Base-by-base conservation (phyloP, 2,113 vertebrate genomes). In the Elgaria multicarinata region DNA sequence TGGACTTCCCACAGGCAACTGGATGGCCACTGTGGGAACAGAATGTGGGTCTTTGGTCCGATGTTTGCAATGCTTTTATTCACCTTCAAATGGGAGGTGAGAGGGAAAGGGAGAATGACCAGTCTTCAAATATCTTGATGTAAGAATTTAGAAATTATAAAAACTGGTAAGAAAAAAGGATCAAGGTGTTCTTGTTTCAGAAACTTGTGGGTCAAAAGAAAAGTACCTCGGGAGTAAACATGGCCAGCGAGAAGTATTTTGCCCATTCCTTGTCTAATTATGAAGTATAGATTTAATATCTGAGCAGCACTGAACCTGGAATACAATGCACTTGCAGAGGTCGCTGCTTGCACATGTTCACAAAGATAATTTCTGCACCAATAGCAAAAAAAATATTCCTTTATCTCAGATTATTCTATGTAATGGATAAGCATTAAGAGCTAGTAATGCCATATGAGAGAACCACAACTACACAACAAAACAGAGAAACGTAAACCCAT, bases 401-500 rank as follows among this genome's bases (percentile, higher is more conserved):
- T 78, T 50, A 4, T 36, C 62, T 53, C 44, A 87, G 18, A 69
- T 39, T 42, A 76, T 6, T 28, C 28, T 64, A 20, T 26, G 7
- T 36, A 79, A 14, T 31, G 6, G 3, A 31, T 55, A 12, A 66
- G 42, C 39, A 77, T n/a, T 78, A 66, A 78, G 26, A 7, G 20
- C 10, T 66, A n/a, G 58, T 28, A 36, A 89, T 80, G 33, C 91
- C 93, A 83, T 86, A 89, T 93, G 62, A 42, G 33, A 66, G 86
- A 71, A 87, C 33, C 81, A 16, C 33, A 80, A 33, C 58, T 75
- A 53, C 18, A 64, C 8, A 67, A 91, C 55, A 86, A 91, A 1
- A 93, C n/a, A 80, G 20, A 90, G 81, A 94, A 94, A 93, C 58
- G 6, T 0, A 91, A 92, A 86, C 64, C 85, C 62, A 83, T 31